Conservation (phyloP, 2,797 vertebrate species). For the Todus mexicanus region DNA sequence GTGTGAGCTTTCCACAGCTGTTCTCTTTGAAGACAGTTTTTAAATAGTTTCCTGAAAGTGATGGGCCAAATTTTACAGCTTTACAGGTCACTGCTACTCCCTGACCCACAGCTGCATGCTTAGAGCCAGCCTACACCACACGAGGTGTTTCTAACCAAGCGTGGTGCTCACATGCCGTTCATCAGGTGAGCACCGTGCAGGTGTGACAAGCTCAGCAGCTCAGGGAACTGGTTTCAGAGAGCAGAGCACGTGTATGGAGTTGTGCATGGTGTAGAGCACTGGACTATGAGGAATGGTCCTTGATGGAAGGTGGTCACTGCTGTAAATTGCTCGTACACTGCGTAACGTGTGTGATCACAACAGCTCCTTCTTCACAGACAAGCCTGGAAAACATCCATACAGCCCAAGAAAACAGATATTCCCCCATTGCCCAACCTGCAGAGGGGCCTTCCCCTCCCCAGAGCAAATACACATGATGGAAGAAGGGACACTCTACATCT, state of each 20-base stretch:
- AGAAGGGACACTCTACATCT: background rate
- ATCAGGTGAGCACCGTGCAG: background rate
- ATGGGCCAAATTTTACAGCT: background rate
- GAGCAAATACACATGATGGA: background rate
- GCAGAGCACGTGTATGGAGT: background rate
- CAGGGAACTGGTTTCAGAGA: background rate
- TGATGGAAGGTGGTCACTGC: background rate
- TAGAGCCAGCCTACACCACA: background rate
- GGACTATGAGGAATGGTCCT: background rate
- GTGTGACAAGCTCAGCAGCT: background rate
- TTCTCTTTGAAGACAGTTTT: background rate
- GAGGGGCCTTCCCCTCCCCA: background rate
- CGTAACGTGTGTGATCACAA: accelerated
- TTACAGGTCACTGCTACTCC: background rate
- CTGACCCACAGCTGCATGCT: background rate
- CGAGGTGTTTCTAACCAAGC: background rate
- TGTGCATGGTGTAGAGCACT: background rate
- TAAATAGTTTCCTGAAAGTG: background rate
- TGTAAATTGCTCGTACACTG: background rate
- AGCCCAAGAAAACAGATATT: background rate
- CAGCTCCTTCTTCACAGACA: background rate
- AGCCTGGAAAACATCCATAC: background rate
- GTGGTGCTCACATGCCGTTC: background rate
- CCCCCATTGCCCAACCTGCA: background rate
- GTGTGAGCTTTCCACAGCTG: background rate